Conservation (phyloP, 2,113 vertebrate genomes). For the Nycticebus coucang region DNA sequence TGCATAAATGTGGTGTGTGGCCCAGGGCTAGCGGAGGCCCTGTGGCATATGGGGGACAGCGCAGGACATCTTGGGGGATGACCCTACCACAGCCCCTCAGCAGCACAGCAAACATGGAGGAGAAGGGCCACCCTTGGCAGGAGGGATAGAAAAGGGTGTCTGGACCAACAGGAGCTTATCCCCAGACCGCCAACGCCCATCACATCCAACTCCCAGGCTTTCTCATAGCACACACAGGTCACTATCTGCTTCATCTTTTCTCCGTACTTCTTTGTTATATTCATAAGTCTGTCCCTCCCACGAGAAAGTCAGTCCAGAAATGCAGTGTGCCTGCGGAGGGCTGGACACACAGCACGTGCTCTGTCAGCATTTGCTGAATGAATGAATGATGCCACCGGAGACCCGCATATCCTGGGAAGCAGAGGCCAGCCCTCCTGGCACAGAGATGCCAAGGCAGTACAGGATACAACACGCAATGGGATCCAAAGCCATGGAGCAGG, state of each 20-base stretch:
- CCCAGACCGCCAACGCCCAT: fast-evolving
- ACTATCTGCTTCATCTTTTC: neutral
- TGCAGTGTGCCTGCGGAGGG: neutral
- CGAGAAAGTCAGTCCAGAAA: fast-evolving
- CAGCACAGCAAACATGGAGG: no score
- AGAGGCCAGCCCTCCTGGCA: neutral
- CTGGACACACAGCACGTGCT: neutral
- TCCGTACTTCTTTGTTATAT: neutral
- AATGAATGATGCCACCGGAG: neutral
- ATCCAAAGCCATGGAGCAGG: neutral
- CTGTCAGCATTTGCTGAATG: neutral
- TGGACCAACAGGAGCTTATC: no score
- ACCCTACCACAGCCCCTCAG: neutral
- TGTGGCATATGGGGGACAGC: neutral
- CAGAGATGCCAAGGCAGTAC: neutral
- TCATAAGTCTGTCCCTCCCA: neutral
- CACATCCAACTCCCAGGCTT: neutral
- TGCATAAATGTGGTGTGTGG: neutral
- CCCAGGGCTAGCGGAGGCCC: no score
- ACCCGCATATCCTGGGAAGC: neutral
- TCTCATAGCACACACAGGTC: fast-evolving
- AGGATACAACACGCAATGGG: fast-evolving
- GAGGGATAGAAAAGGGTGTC: neutral
- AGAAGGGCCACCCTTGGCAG: neutral
- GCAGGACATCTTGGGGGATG: neutral